Evolutionary conservation across 2,888 invertebrate species (phyloP), one percentile per base, ranked within the genome.

Genomic region (Rapana venosa): DNA sequence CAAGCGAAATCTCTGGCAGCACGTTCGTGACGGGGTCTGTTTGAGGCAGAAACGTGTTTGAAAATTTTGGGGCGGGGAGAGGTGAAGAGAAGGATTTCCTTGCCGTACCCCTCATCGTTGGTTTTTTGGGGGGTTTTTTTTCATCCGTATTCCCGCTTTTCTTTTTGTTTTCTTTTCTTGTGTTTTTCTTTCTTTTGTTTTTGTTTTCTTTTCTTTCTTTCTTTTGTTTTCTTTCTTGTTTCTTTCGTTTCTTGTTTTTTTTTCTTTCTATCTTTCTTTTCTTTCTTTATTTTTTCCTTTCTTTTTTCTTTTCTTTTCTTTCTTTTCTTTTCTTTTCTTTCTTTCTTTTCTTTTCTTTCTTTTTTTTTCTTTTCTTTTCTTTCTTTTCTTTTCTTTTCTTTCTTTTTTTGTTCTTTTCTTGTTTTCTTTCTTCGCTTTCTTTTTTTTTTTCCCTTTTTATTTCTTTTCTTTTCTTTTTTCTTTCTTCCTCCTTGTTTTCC

Each of bases 1-100:
- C 86, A 86, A 86, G 61, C 58, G 86, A 8, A 86, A 86, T 20
- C 86, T 86, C 15, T 86, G 86, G 86, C 86, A 86, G 26, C 86
- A 86, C 26, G 86, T 61, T 22, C 86, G 86, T 4, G 35, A 86
- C 15, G 66, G 86, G 20, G 66, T 86, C 8, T 86, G 86, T 32
- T 61, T n/a, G 11, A 61, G 35, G 13, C 58, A 86, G 30, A 83
- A 83, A 83, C 47, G 47, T 8, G 36, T 15, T 13, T 66, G 66
- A 66, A 66, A 66, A 66, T 22, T 66, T 6, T 4, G 17, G 13
- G 17, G 13, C 66, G 13, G 26, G n/a, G n/a, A n/a, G n/a, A n/a
- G n/a, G n/a, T n/a, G n/a, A n/a, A n/a, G 66, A 22, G 1, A 22
- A 22, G 6, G 66, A 66, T 66, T 22, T 66, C 2, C 13, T 13